A percentile compares a stretch with the other conserved stretches of the same genome.
phyloP scores from a whole-genome alignment of 2,888 invertebrate genomes.

The Taphrorychus bicolor region DNA sequence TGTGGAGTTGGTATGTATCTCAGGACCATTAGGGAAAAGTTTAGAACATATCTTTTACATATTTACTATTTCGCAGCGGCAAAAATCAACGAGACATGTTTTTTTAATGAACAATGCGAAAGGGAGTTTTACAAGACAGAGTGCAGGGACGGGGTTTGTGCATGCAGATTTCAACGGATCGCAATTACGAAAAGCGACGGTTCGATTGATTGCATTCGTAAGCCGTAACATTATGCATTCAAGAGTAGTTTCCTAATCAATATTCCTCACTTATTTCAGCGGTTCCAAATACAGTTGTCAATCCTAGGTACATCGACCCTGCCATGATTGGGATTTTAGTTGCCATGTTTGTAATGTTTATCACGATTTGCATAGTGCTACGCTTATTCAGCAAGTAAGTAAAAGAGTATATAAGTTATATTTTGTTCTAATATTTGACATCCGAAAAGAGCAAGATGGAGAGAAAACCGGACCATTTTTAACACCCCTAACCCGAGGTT shows the following conservation, averaged over 20 bases:
- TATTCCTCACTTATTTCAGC: conserved; percentile 12
- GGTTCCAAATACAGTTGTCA: conserved; percentile 12
- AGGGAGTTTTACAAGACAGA: conserved; percentile 75
- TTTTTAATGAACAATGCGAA: conserved; percentile 87
- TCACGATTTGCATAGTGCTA: conserved; percentile 91
- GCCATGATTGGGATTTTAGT: conserved; percentile 91
- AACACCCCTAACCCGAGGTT: conserved; percentile 92
- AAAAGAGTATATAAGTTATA: not conserved
- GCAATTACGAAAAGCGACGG: conserved; percentile 76
- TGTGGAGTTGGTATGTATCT: conserved; percentile 78
- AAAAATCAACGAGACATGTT: conserved; percentile 81
- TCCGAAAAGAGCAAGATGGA: conserved; percentile 80
- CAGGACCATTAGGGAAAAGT: too few species aligned
- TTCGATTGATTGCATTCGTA: conserved; percentile 76
- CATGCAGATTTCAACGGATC: conserved; percentile 80
- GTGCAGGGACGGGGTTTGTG: conserved; percentile 80
- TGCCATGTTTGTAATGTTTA: conserved; percentile 91
- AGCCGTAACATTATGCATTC: too few species aligned
- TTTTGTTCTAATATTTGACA: too few species aligned
- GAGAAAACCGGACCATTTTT: conserved; percentile 91
- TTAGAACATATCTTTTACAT: conserved; percentile 1
- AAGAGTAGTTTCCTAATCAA: not conserved
- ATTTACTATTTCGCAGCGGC: conserved; percentile 68
- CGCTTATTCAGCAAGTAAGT: conserved; percentile 90
- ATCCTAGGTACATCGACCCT: conserved; percentile 78